A percentile compares a stretch with the other conserved stretches of the same genome.
Evolutionary conservation across 2,888 invertebrate species (phyloP).

Genomic region (Caenorhabditis drosophilae): DNA sequence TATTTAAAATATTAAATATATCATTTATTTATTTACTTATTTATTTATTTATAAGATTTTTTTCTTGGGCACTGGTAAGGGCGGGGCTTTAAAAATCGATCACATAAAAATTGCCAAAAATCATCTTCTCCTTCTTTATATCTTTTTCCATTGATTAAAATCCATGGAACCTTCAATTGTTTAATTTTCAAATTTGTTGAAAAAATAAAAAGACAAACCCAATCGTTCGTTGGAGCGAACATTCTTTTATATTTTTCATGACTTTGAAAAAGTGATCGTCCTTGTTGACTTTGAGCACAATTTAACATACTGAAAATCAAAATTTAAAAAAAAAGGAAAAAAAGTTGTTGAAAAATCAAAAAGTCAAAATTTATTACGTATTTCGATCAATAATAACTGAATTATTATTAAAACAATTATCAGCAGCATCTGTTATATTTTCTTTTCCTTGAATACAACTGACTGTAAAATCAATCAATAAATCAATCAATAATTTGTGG

Average conservation of each 20-base stretch:
- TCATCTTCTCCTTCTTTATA: slow-evolving; percentile 31
- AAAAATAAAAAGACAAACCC: slow-evolving; percentile 4
- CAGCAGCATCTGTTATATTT: slow-evolving; percentile 21
- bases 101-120: slow-evolving; percentile 38
- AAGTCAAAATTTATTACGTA: too few species aligned
- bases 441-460: slow-evolving; percentile 33
- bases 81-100: slow-evolving; percentile 27
- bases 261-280: slow-evolving; percentile 19
- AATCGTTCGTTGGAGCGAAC: slow-evolving; percentile 20
- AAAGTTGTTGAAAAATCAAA: too few species aligned
- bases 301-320: slow-evolving; percentile 18
- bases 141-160: slow-evolving; percentile 30
- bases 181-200: background rate
- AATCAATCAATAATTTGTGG: too few species aligned
- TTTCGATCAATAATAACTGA: too few species aligned
- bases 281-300: slow-evolving; percentile 23
- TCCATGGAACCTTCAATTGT: slow-evolving; percentile 24
- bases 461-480: slow-evolving; percentile 20
- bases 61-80: slow-evolving; percentile 32
- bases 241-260: slow-evolving; percentile 14
- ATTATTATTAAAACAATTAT: slow-evolving; percentile 17
- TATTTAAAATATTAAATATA: too few species aligned
- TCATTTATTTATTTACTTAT: too few species aligned
- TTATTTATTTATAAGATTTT: background rate
- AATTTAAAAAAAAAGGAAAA: too few species aligned